Evolutionary conservation across 2,888 invertebrate genomes (phyloP).

Genomic region (Bimastos eiseni): DNA sequence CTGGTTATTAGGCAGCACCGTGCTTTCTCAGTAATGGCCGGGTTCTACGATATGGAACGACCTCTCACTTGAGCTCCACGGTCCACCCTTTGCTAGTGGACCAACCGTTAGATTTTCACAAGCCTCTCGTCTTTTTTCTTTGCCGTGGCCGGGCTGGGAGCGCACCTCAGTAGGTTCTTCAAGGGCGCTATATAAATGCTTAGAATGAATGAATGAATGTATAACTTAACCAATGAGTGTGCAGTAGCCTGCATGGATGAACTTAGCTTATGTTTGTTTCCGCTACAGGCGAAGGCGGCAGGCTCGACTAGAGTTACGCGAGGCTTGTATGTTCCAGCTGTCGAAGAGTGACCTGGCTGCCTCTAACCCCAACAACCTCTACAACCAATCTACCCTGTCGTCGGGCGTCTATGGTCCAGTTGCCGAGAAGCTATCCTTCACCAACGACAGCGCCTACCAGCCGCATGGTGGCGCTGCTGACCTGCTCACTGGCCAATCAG

Average conservation of each 20-base stretch:
- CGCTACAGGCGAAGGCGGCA: background rate
- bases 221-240: background rate
- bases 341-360: slow-evolving; percentile 13
- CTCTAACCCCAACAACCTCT: slow-evolving; percentile 10
- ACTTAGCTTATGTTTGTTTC: too few relatives aligned
- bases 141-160: too few relatives aligned
- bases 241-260: background rate
- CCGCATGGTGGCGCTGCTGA: background rate
- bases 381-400: background rate
- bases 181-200: too few relatives aligned
- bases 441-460: slow-evolving; percentile 24
- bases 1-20: too few relatives aligned
- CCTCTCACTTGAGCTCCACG: too few relatives aligned
- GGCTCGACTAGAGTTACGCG: background rate
- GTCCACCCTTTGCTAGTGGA: too few relatives aligned
- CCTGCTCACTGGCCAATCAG: background rate
- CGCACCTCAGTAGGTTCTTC: too few relatives aligned
- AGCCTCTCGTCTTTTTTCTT: too few relatives aligned
- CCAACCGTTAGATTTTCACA: too few relatives aligned
- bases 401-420: background rate
- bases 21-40: too few relatives aligned
- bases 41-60: too few relatives aligned
- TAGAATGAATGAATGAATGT: too few relatives aligned
- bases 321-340: background rate
- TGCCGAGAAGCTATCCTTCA: background rate